Conservation (phyloP, 2,113 vertebrate genomes). For the Raphicerus campestris region DNA sequence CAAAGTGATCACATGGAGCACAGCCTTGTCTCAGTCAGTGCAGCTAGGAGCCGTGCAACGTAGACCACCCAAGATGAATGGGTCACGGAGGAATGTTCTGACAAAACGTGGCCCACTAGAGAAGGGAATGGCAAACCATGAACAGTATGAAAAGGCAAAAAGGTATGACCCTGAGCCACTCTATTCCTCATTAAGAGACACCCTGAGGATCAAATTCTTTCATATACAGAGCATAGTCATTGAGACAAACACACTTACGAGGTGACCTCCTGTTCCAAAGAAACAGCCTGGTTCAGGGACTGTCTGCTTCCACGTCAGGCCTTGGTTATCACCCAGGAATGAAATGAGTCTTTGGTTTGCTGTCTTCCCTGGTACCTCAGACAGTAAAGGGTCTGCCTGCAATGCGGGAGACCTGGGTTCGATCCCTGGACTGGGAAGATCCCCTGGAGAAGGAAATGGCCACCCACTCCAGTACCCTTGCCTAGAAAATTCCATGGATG, state of each 20-base stretch:
- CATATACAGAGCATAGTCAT: too few species aligned
- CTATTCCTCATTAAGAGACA: not conserved
- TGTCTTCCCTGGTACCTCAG: not conserved
- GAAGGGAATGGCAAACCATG: not conserved
- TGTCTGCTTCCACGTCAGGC: not conserved
- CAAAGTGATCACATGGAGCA: not conserved
- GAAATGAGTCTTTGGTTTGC: not conserved
- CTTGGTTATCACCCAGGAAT: not conserved
- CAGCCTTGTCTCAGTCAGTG: not conserved
- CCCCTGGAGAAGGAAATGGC: not conserved
- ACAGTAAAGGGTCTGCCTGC: not conserved
- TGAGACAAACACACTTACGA: not conserved
- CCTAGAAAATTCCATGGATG: not conserved
- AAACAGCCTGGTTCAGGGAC: not conserved
- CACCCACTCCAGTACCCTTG: not conserved
- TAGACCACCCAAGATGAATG: fast-evolving
- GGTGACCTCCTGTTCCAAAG: not conserved
- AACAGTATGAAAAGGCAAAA: not conserved
- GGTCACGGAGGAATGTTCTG: not conserved
- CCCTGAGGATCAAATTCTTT: not conserved
- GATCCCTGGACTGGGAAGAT: not conserved
- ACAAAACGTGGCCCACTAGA: not conserved
- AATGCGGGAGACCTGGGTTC: not conserved
- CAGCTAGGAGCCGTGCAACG: fast-evolving
- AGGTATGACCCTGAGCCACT: not conserved